Conservation (phyloP, 2,888 invertebrate species). For the Dorcus hopei region DNA sequence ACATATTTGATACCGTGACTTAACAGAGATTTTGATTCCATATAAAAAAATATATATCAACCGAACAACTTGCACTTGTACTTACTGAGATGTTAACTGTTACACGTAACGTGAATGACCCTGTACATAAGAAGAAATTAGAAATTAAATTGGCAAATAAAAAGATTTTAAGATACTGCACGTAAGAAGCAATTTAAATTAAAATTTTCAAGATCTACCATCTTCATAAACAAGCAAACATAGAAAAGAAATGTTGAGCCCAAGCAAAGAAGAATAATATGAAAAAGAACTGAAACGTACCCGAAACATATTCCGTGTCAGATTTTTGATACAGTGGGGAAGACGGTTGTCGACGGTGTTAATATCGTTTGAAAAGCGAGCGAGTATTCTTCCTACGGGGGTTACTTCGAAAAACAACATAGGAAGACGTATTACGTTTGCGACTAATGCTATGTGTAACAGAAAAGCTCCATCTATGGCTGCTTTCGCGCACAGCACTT, state of each 20-base stretch:
- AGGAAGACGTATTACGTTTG: slow-evolving; percentile 61
- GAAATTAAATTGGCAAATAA: no score
- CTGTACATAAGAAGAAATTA: no score
- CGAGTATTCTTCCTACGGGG: slow-evolving; percentile 67
- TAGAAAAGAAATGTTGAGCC: background rate
- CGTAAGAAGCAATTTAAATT: background rate
- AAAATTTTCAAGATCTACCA: background rate
- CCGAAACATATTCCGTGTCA: slow-evolving; percentile 19
- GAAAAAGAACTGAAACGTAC: slow-evolving; percentile 17
- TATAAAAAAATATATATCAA: no score
- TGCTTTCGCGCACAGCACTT: slow-evolving; percentile 52
- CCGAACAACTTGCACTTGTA: no score
- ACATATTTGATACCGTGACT: no score
- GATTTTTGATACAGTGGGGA: slow-evolving; percentile 24
- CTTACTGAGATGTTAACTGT: no score
- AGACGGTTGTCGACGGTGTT: slow-evolving; percentile 66
- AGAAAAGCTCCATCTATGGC: slow-evolving; percentile 54
- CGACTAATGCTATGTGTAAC: slow-evolving; percentile 57
- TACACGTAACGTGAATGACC: no score
- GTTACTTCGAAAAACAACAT: slow-evolving; percentile 74
- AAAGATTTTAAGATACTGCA: no score
- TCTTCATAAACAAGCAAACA: background rate
- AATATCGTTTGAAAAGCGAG: slow-evolving; percentile 70
- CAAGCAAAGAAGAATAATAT: background rate
- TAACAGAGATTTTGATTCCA: no score